phyloP scores from a whole-genome alignment of 2,888 invertebrate species.

The Tenthredo distinguenda region DNA sequence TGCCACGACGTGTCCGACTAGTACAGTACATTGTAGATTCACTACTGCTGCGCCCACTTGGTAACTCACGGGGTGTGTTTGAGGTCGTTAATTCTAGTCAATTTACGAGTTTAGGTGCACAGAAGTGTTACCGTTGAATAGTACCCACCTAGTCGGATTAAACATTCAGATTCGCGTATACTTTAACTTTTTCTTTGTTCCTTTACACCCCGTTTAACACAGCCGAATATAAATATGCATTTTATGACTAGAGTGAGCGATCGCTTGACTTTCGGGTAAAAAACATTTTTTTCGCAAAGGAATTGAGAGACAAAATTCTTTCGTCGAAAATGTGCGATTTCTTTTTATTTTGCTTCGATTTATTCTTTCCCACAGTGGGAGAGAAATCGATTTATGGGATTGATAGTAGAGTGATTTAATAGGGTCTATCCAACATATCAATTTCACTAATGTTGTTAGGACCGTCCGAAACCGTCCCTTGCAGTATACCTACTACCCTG shows the following conservation, averaged over 20 bases:
- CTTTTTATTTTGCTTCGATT: background rate
- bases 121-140: conserved; percentile 24
- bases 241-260: background rate
- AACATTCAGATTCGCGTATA: background rate
- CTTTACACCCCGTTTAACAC: background rate
- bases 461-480: background rate
- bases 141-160: background rate
- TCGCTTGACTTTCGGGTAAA: background rate
- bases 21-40: conserved; percentile 23
- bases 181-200: background rate
- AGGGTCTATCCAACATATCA: conserved; percentile 3
- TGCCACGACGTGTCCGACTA: conserved; percentile 16
- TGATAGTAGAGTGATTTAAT: conserved; percentile 12
- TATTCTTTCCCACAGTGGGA: background rate
- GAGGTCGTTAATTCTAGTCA: conserved; percentile 38
- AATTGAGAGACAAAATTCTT: too few species aligned
- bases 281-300: background rate
- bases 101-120: conserved; percentile 26
- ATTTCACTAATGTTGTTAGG: conserved; percentile 7
- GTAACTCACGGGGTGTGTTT: conserved; percentile 42
- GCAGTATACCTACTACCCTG: background rate
- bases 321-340: background rate
- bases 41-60: conserved; percentile 37
- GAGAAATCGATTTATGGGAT: conserved; percentile 4
- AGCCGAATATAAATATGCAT: background rate